Percentiles rank a stretch among this genome's conserved stretches.
phyloP scores from a whole-genome alignment of 2,797 vertebrate genomes.

The Limnodromus scolopaceus region DNA sequence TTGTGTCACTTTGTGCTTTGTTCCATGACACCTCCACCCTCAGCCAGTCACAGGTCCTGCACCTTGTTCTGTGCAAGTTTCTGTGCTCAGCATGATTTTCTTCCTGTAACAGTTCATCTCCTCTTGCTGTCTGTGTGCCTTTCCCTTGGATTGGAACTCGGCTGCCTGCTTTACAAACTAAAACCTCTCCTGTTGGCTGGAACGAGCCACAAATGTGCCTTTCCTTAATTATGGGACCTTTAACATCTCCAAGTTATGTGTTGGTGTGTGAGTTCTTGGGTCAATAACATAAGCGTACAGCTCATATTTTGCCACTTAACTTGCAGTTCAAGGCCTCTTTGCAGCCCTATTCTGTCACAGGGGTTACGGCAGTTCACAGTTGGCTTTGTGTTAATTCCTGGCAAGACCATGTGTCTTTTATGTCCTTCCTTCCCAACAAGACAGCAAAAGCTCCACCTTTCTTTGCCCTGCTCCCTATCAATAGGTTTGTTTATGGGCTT shows the following conservation, averaged over 20 bases:
- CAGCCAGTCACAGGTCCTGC: neutral
- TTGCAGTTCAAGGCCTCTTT: neutral
- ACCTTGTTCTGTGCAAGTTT: neutral
- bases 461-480: neutral
- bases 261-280: neutral
- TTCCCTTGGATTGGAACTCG: neutral
- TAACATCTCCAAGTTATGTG: neutral
- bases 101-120: neutral
- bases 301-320: neutral
- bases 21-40: neutral
- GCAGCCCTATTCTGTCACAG: neutral
- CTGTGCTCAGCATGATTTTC: neutral
- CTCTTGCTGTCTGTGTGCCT: neutral
- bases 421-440: neutral
- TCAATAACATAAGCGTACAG: neutral
- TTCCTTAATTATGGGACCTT: neutral
- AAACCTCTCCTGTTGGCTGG: neutral
- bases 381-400: neutral
- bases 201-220: neutral
- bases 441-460: neutral
- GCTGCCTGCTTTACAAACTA: neutral
- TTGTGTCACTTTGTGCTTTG: neutral
- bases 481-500: neutral
- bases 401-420: neutral
- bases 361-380: fast-evolving